These are phyloP conservation scores for Diabrotica balteata DNA, from an alignment of 2,888 invertebrate species.

Conservation along the genomic window DNA sequence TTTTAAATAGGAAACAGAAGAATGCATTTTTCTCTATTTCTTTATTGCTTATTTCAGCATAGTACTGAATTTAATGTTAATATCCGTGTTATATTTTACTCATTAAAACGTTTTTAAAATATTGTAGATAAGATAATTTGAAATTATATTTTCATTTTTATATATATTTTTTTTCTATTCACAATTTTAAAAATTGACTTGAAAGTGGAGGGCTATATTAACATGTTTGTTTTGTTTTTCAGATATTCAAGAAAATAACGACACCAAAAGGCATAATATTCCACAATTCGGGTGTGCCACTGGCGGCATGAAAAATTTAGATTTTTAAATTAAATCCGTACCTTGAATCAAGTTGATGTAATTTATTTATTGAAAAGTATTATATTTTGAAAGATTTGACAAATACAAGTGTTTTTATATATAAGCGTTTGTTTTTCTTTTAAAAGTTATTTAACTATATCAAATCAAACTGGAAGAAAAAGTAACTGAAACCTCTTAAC, in stretches of 20 bases:
- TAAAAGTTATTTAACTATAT: not conserved
- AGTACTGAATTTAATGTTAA: not conserved
- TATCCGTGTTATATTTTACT: no score
- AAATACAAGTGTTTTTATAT: conserved; percentile 32
- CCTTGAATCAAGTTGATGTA: conserved; percentile 38
- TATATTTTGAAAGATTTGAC: conserved; percentile 45
- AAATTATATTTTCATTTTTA: no score
- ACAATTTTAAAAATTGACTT: not conserved
- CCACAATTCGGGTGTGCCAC: conserved; percentile 67
- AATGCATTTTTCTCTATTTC: no score
- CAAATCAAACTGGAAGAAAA: not conserved
- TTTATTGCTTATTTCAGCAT: not conserved
- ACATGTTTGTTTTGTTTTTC: not conserved
- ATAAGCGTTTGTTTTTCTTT: not conserved
- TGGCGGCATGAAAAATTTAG: conserved; percentile 66
- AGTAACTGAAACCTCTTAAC: no score
- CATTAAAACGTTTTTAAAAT: no score
- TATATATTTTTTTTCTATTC: not conserved
- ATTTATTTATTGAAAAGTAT: conserved; percentile 49
- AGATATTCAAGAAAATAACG: conserved; percentile 46
- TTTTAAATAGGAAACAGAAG: no score
- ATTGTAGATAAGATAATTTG: no score
- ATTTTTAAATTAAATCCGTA: conserved; percentile 64
- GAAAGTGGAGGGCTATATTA: not conserved
- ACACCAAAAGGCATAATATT: conserved; percentile 62